These are phyloP conservation scores for Elmis aenea DNA, from an alignment of 2,888 invertebrate species.

Conservation along the genomic window DNA sequence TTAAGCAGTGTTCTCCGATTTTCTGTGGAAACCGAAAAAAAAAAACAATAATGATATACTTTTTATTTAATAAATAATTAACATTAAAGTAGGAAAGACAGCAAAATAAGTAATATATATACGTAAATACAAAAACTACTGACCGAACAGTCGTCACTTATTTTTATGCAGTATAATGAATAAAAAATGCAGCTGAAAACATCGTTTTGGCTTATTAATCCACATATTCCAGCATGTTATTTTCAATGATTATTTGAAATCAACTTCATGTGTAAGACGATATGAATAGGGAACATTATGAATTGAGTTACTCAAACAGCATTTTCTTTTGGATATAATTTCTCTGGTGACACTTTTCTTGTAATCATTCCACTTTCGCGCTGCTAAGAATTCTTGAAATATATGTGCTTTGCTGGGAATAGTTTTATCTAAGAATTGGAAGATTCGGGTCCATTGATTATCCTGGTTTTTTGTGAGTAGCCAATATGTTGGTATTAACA, in stretches of 20 bases:
- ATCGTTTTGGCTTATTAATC: no score
- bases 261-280: slow-evolving; percentile 50
- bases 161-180: no score
- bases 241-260: not conserved
- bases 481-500: slow-evolving; percentile 67
- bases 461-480: slow-evolving; percentile 60
- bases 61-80: no score
- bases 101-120: no score
- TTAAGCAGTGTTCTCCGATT: no score
- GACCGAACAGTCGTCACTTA: no score
- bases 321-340: slow-evolving; percentile 48
- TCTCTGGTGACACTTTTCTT: slow-evolving; percentile 51
- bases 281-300: slow-evolving; percentile 64
- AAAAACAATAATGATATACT: no score
- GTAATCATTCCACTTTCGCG: slow-evolving; percentile 55
- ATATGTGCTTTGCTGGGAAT: slow-evolving; percentile 55
- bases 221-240: no score
- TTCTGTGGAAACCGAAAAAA: no score
- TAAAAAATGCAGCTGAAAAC: no score
- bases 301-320: slow-evolving; percentile 53
- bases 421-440: slow-evolving; percentile 55
- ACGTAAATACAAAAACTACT: no score
- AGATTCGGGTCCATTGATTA: slow-evolving; percentile 61
- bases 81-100: no score
- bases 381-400: slow-evolving; percentile 52